These are phyloP conservation scores for Ochropleura leucogaster DNA, from an alignment of 2,888 invertebrate genomes.

Conservation along the genomic window DNA sequence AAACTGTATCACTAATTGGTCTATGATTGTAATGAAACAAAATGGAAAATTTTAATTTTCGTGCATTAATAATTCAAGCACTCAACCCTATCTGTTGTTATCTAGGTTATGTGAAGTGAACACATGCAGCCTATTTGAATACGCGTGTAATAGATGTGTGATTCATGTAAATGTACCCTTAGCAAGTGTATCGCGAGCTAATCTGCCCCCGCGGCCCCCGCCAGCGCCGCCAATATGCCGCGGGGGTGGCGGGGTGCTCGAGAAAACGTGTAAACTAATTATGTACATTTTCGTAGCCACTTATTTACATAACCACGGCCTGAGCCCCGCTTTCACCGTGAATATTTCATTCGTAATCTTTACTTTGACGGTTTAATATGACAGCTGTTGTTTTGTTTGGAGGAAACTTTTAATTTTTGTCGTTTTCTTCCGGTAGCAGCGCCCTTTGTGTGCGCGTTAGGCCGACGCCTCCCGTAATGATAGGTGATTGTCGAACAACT, in stretches of 20 bases:
- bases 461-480: constrained; percentile 87
- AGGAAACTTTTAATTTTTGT: constrained; percentile 90
- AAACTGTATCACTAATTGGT: constrained; percentile 44
- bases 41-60: constrained; percentile 62
- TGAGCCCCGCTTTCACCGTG: constrained; percentile 90
- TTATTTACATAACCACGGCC: constrained; percentile 90
- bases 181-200: constrained; percentile 86
- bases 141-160: constrained; percentile 86
- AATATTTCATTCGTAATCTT: constrained; percentile 90
- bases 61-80: constrained; percentile 76
- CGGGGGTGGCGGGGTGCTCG: constrained; percentile 79
- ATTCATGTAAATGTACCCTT: constrained; percentile 90
- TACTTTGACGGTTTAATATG: constrained; percentile 90
- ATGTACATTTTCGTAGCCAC: constrained; percentile 90
- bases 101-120: constrained; percentile 86
- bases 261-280: constrained; percentile 91
- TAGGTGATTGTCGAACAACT: constrained; percentile 86
- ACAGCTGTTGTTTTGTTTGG: constrained; percentile 90
- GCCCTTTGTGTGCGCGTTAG: constrained; percentile 84
- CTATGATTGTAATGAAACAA: constrained; percentile 46
- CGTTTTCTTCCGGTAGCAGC: constrained; percentile 83
- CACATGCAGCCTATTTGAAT: constrained; percentile 85
- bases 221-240: constrained; percentile 81
- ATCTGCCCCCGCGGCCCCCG: constrained; percentile 77
- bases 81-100: constrained; percentile 82